Conservation (phyloP, 2,888 invertebrate species). For the Melitaea athalia region DNA sequence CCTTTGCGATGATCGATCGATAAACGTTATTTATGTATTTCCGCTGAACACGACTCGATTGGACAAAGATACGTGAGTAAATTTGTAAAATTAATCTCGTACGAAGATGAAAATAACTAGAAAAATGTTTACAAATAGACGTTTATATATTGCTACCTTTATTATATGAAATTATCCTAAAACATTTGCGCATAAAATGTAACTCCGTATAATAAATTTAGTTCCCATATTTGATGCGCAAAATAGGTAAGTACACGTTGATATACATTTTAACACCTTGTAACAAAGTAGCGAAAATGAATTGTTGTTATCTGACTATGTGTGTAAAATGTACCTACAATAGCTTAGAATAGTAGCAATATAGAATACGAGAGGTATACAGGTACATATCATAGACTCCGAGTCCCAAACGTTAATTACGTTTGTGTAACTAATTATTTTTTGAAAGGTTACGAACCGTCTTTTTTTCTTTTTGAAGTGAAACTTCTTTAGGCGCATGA, state of each 20-base stretch:
- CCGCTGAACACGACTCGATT: constrained; percentile 53
- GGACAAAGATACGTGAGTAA: constrained; percentile 51
- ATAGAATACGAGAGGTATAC: no score
- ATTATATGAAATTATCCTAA: background rate
- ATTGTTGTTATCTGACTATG: no score
- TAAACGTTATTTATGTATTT: constrained; percentile 82
- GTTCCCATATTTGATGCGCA: background rate
- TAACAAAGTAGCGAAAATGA: no score
- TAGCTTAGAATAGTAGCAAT: no score
- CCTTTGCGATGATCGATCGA: constrained; percentile 79
- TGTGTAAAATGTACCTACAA: no score
- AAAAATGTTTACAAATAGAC: background rate
- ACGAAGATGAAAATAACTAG: constrained; percentile 11
- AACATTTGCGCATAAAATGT: background rate
- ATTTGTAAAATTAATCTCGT: constrained; percentile 56
- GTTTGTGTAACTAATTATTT: no score
- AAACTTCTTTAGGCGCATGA: no score
- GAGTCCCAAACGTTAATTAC: no score
- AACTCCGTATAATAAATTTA: background rate
- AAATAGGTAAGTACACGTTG: background rate
- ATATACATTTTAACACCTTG: background rate
- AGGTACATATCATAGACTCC: no score
- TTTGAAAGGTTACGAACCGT: no score
- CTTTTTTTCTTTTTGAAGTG: no score
- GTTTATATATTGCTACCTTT: background rate